These are phyloP conservation scores for Mustela erminea DNA, from an alignment of 2,797 vertebrate genomes.

Conservation along the genomic window DNA sequence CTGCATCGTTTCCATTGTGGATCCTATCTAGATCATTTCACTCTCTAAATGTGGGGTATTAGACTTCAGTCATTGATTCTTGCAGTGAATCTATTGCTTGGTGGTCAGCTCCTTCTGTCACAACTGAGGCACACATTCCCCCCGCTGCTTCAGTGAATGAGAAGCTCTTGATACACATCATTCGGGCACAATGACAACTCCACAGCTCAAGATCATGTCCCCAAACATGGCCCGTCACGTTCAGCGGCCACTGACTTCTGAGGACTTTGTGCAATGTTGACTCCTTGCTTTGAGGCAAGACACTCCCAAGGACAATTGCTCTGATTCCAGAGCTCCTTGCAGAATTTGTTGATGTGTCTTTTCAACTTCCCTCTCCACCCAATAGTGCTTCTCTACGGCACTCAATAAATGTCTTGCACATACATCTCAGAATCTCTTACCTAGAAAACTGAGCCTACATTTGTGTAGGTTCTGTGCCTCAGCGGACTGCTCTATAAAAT, in stretches of 20 bases:
- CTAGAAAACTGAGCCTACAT: not conserved
- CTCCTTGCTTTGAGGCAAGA: not conserved
- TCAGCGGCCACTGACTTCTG: not conserved
- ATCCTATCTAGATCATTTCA: not conserved
- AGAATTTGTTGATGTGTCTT: not conserved
- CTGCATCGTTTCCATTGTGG: not conserved
- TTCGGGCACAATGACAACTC: not conserved
- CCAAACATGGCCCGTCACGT: not conserved
- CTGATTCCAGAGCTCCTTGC: not conserved
- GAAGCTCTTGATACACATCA: not conserved
- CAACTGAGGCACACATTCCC: not conserved
- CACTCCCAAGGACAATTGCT: not conserved
- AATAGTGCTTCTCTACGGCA: not conserved
- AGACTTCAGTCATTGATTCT: not conserved
- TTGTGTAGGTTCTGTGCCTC: not conserved
- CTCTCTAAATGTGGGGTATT: not conserved
- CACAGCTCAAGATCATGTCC: not conserved
- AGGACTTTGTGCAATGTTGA: not conserved
- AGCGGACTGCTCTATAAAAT: not conserved
- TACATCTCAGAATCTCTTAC: not conserved
- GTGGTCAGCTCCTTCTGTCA: not conserved
- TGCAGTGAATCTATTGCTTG: not conserved
- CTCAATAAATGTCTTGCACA: not conserved
- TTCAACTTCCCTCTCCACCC: not conserved
- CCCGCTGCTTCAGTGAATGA: not conserved